These are phyloP conservation scores for Meteorus sp. DNA, from an alignment of 1,140 invertebrate genomes.

Conservation along the genomic window DNA sequence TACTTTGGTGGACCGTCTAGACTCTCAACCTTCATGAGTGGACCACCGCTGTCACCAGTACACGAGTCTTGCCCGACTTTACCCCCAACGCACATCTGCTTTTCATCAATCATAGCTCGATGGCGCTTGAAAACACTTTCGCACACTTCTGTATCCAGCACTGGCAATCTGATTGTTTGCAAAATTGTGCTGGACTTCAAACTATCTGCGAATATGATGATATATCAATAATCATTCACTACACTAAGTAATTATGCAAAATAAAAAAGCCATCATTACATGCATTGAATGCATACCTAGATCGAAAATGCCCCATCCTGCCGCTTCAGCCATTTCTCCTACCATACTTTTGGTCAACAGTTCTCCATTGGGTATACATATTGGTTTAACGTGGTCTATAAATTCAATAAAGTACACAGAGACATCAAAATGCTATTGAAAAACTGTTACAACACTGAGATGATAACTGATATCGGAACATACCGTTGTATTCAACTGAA, in stretches of 20 bases:
- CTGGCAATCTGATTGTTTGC: constrained; percentile 53
- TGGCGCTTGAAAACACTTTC: constrained; percentile 49
- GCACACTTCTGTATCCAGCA: constrained; percentile 52
- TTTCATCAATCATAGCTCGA: constrained; percentile 48
- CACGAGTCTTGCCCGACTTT: constrained; percentile 64
- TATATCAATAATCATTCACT: neutral
- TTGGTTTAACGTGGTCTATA: constrained; percentile 60
- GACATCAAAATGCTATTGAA: no score
- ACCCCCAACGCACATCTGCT: constrained; percentile 65
- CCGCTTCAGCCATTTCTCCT: constrained; percentile 57
- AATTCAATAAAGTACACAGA: constrained; percentile 27
- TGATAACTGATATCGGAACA: constrained; percentile 28
- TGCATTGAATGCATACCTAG: constrained; percentile 32
- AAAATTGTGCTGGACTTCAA: constrained; percentile 43
- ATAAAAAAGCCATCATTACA: neutral
- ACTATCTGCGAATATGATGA: constrained; percentile 27
- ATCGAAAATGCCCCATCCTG: constrained; percentile 60
- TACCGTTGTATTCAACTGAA: constrained; percentile 60
- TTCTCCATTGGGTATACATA: constrained; percentile 59
- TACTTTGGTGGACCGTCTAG: constrained; percentile 49
- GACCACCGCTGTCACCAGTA: constrained; percentile 69
- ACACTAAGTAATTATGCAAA: neutral
- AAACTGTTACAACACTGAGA: no score
- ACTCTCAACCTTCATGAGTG: constrained; percentile 62
- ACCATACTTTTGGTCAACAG: constrained; percentile 43